phyloP scores from a whole-genome alignment of 2,113 vertebrate genomes.

The Channa argus region DNA sequence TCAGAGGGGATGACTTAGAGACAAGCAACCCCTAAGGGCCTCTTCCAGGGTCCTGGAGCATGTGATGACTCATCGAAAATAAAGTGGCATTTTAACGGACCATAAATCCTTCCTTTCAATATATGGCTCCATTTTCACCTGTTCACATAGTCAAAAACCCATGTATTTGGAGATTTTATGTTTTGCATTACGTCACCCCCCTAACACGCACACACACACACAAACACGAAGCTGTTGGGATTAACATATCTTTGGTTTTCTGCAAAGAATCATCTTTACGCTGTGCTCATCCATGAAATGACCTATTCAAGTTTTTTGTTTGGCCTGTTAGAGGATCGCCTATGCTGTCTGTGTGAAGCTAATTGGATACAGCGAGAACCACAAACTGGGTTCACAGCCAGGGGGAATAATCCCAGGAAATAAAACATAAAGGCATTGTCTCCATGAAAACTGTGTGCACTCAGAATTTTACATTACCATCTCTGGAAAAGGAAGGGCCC shows the following conservation, averaged over 20 bases:
- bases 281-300: constrained; percentile 73
- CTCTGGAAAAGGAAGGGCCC: constrained; percentile 42
- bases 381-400: constrained; percentile 49
- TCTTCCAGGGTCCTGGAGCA: constrained; percentile 38
- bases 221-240: constrained; percentile 26
- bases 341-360: constrained; percentile 61
- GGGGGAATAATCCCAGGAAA: constrained; percentile 66
- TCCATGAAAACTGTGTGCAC: constrained; percentile 49
- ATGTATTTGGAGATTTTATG: constrained; percentile 63
- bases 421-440: constrained; percentile 74
- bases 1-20: constrained; percentile 62
- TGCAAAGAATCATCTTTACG: constrained; percentile 23
- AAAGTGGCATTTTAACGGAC: constrained; percentile 38
- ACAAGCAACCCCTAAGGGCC: constrained; percentile 56
- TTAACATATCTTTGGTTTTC: constrained; percentile 65
- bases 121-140: constrained; percentile 22
- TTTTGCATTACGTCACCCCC: constrained; percentile 76
- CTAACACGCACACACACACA: background rate
- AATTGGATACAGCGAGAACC: constrained; percentile 70
- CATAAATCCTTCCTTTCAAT: constrained; percentile 59
- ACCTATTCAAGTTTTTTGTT: constrained; percentile 71
- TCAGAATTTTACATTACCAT: constrained; percentile 61
- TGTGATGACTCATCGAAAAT: constrained; percentile 70
- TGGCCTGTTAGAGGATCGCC: constrained; percentile 59
- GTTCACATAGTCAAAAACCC: constrained; percentile 38